These are phyloP conservation scores for Botrylloides violaceus DNA, from an alignment of 23 tunicate species.

Conservation along the genomic window DNA sequence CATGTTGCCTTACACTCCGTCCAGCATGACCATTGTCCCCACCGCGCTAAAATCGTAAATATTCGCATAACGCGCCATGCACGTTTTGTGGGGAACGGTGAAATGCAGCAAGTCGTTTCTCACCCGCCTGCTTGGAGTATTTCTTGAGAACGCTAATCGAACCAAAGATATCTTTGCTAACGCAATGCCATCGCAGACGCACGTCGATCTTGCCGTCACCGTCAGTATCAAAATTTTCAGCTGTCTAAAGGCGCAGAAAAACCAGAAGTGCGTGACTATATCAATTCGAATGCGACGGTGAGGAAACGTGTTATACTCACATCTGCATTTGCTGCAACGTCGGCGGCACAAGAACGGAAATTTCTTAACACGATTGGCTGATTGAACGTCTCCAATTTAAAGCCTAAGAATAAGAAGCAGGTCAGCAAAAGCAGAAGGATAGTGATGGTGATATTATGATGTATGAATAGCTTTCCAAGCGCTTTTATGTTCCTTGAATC, in stretches of 20 bases:
- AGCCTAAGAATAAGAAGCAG: not conserved
- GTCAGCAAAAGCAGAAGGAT: too few species aligned
- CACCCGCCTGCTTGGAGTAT: constrained; percentile 4
- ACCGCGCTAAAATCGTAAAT: constrained; percentile 6
- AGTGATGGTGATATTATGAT: too few species aligned
- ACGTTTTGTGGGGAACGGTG: too few species aligned
- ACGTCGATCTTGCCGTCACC: constrained; percentile 12
- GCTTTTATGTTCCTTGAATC: too few species aligned
- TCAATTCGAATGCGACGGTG: not conserved
- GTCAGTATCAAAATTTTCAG: constrained; percentile 4
- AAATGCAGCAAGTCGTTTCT: too few species aligned
- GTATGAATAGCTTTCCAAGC: too few species aligned
- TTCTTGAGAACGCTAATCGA: not conserved
- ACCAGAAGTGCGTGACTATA: not conserved
- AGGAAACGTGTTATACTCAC: not conserved
- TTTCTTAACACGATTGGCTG: constrained; percentile 9
- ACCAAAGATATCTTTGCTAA: not conserved
- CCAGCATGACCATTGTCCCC: constrained; percentile 27
- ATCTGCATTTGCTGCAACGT: not conserved
- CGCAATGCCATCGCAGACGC: constrained; percentile 11
- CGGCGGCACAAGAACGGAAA: not conserved
- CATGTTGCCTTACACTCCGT: constrained; percentile 21
- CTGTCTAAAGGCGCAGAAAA: not conserved
- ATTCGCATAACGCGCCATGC: too few species aligned
- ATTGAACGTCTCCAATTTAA: not conserved